Conservation (phyloP, 2,797 vertebrate species). For the Pampus argenteus region DNA sequence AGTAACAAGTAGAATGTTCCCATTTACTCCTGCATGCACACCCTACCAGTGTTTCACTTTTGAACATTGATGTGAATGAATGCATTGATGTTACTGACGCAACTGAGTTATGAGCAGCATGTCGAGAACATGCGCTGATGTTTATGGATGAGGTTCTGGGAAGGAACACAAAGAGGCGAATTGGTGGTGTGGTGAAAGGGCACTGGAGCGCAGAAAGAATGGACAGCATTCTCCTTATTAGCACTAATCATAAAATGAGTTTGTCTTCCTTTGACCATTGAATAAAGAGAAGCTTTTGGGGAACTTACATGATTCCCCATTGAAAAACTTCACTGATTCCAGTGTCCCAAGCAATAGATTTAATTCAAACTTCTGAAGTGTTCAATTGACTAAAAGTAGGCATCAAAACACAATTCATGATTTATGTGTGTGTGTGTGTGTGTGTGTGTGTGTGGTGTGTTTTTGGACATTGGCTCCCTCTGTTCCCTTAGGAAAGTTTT, state of each 20-base stretch:
- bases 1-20: conserved; percentile 57
- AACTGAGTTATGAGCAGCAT: conserved; percentile 42
- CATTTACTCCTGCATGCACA: conserved; percentile 25
- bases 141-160: conserved; percentile 72
- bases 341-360: background rate
- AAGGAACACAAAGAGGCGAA: conserved; percentile 55
- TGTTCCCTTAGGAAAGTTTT: background rate
- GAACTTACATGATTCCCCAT: background rate
- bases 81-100: conserved; percentile 66
- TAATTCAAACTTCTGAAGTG: background rate
- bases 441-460: background rate
- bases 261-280: conserved; percentile 13
- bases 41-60: conserved; percentile 41
- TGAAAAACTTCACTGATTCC: background rate
- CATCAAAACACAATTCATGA: conserved; percentile 1
- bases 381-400: background rate
- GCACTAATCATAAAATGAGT: conserved; percentile 11
- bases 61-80: conserved; percentile 63
- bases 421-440: background rate
- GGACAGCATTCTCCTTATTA: conserved; percentile 48
- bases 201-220: conserved; percentile 38
- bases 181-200: conserved; percentile 43
- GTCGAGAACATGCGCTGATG: conserved; percentile 51
- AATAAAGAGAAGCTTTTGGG: background rate
- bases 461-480: background rate